Evolutionary conservation across 1,140 invertebrate species (phyloP).

Genomic region (Helicoverpa zea): DNA sequence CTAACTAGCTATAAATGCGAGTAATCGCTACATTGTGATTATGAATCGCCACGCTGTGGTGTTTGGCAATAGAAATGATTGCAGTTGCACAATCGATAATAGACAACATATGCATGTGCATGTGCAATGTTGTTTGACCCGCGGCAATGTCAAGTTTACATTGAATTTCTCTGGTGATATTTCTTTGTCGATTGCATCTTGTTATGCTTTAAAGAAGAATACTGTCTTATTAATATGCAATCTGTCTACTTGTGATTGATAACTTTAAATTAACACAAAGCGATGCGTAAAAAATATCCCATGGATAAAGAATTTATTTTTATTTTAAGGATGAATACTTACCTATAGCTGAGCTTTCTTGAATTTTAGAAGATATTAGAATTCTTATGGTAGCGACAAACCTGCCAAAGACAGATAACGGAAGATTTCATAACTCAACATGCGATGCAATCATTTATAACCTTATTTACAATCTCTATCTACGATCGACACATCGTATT

Average conservation of each 20-base stretch:
- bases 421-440: not conserved
- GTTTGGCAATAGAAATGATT: constrained; percentile 39
- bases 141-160: constrained; percentile 30
- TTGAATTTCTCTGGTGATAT: not conserved
- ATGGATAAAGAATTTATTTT: too few relatives aligned
- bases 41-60: constrained; percentile 28
- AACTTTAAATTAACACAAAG: too few relatives aligned
- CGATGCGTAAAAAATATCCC: too few relatives aligned
- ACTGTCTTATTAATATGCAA: too few relatives aligned
- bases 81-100: constrained; percentile 55
- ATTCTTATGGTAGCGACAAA: too few relatives aligned
- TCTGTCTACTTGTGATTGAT: too few relatives aligned
- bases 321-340: too few relatives aligned
- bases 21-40: constrained; percentile 35
- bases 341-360: too few relatives aligned
- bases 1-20: not conserved
- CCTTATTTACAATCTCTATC: constrained; percentile 27
- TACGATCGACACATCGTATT: constrained; percentile 11
- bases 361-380: too few relatives aligned
- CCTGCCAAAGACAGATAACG: too few relatives aligned
- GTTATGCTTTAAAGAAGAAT: too few relatives aligned
- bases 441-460: not conserved
- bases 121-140: constrained; percentile 25
- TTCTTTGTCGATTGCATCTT: not conserved
- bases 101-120: constrained; percentile 25